Evolutionary conservation across 2,888 invertebrate genomes (phyloP), one percentile per base, ranked within the genome.

Genomic region (Archaeoteleia sp.): DNA sequence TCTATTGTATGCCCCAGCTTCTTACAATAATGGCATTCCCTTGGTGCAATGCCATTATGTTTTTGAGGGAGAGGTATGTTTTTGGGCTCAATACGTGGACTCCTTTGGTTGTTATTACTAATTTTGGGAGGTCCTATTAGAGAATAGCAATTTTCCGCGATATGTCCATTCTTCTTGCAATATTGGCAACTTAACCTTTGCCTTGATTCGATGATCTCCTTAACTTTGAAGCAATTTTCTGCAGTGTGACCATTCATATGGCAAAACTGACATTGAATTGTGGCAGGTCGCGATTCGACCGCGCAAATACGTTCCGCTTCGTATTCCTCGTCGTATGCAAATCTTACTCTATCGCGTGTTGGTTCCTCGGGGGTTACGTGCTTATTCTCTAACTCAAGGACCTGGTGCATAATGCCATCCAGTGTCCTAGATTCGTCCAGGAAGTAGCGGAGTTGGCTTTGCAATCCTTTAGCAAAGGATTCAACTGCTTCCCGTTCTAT

Each of bases 121-220:
- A n/a, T n/a, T n/a, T n/a, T n/a, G n/a, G n/a, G n/a, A n/a, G n/a
- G n/a, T 14, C 39, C 49, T 4, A 8, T 27, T 5, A 34, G 15
- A 2, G 34, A 10, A 2, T 35, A 43, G 7, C 40, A 43, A 1
- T 51, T 13, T 1, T 9, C 10, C n/a, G 40, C 51, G 0, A n/a
- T 14, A 17, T 67, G 67, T 2, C 67, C 60, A 0, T 1, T 9
- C 12, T 45, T 60, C 8, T 55, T 48, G 17, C 60, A 60, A 25
- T 15, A 49, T 27, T 67, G 34, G 15, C 60, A 67, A n/a, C n/a
- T 23, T 10, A 3, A 1, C 2, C 0, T 5, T 1, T 9, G 15
- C 10, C 15, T 20, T 6, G 0, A n/a, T 3, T 42, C 23, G 1
- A 25, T 2, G 6, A 5, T n/a, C 25, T 42, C 32, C 9, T 4